Base-by-base conservation (phyloP, 2,797 vertebrate genomes). In the Alouatta caraya region DNA sequence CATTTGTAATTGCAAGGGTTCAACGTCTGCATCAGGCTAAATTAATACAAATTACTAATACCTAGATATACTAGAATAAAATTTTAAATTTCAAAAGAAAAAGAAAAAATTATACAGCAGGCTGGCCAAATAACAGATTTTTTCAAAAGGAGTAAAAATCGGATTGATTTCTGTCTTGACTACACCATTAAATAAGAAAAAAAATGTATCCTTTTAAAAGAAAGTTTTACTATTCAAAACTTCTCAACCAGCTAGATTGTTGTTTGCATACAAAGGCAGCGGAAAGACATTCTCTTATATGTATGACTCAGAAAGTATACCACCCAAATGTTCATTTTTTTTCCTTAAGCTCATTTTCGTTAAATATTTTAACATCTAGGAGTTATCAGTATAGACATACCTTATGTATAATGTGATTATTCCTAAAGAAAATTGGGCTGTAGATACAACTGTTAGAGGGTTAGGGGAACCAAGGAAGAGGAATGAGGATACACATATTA, bases 341-440 rank as follows among this genome's bases (percentile, higher is more conserved):
- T 67, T 67, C 57, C 59, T 92, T 61, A 73, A 30, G n/a, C 42
- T 26, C 21, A 89, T 12, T 11, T 88, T 84, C 72, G 80, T 88
- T 82, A 88, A 96, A 44, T 87, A 87, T 70, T 90, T 87, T 93
- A 64, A 42, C 50, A 67, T 55, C 64, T 75, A 73, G 19, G 52
- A 92, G 33, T 26, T 44, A 85, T 81, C 39, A 67, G 7, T 81
- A 57, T 3, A 24, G 64, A 70, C 26, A 37, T 39, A 39, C 6
- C n/a, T 67, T 44, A 57, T 59, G 15, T 24, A 88, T 86, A 93
- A 95, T 75, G 39, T 76, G 76, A 21, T 75, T 89, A 85, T 89
- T 84, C 17, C 21, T 86, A 94, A 84, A 79, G 79, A 92, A 94
- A 93, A 96, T 55, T 89, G 64, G 46, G 48, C 79, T 80, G 14